Base-by-base conservation (phyloP, 2,113 vertebrate genomes). In the Aspiorhynchus laticeps region DNA sequence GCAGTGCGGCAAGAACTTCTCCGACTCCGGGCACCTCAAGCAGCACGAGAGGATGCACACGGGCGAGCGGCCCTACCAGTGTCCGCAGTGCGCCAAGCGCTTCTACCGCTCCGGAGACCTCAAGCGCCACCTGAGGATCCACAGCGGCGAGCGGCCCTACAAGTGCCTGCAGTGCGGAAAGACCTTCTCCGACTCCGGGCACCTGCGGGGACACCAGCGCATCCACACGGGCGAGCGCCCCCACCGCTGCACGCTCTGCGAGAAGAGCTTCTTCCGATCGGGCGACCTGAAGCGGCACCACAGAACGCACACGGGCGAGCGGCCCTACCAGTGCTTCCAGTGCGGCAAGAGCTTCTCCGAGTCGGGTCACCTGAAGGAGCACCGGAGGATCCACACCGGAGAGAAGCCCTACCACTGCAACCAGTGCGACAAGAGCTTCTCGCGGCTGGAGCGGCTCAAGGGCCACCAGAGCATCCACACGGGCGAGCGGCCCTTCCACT, bases 391-490 rank as follows among this genome's bases (percentile, higher is more conserved):
- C 61, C 88, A 89, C 86, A 89, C 88, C 4, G 88, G 88, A 7
- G 88, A 89, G 63, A 89, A 89, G 43, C 88, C 88, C 2, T 89
- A 89, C 63, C 88, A 86, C 24, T 89, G 88, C 63, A 87, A 83
- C 73, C 86, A 87, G 61, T 89, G 88, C 7, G 86, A 87, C 61
- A 87, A 87, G 74, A 89, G 86, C 53, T 89, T 89, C 86, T 89
- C 88, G 0, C 75, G 88, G 12, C 86, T 87, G 73, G 88, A 89
- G 80, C 86, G 88, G 1, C 86, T 89, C 21, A 89, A 89, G 33
- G 88, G 88, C 21, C 88, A 89, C 65, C 88, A 89, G 86, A 87
- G 88, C 86, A 89, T 89, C 86, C 88, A 89, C 63, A 89, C 88
- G 2, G 88, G 88, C 12, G 88, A 89, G 65, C 63, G 88, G 86